Evolutionary conservation across 2,113 vertebrate species (phyloP).

Genomic region (Notechis scutatus): DNA sequence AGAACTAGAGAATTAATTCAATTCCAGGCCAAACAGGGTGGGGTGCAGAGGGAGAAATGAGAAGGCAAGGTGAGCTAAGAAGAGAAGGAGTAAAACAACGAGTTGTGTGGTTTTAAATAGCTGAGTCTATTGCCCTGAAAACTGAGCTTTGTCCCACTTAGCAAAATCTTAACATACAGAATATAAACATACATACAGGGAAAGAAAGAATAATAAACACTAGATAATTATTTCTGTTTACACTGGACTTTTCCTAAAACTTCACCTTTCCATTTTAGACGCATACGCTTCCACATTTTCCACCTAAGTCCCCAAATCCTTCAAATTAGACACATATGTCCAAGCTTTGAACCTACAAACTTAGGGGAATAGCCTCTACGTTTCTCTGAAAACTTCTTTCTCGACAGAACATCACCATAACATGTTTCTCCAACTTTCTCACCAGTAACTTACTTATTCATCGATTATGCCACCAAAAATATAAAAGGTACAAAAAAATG

Average conservation of each 20-base stretch:
- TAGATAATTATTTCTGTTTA: not conserved
- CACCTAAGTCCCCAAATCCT: not conserved
- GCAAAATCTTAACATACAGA: not conserved
- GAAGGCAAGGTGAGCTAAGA: conserved; percentile 27
- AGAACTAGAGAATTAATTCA: conserved; percentile 41
- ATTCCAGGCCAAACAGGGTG: conserved; percentile 6
- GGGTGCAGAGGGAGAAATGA: conserved; percentile 10
- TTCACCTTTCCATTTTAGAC: not conserved
- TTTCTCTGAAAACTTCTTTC: not conserved
- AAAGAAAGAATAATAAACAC: not conserved
- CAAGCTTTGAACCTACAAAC: not conserved
- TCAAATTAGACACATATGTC: not conserved
- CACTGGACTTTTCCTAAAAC: not conserved
- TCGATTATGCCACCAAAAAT: not conserved
- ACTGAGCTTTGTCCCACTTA: not conserved
- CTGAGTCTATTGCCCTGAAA: not conserved
- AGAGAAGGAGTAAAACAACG: not conserved
- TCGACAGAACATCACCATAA: not conserved
- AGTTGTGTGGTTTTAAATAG: not conserved
- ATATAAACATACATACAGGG: not conserved
- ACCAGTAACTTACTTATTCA: not conserved
- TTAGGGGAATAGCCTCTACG: not conserved
- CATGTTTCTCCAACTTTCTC: not conserved
- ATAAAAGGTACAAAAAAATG: not conserved
- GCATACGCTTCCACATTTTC: not conserved